A percentile compares a stretch with the other conserved stretches of the same genome.
These are phyloP conservation scores for Pseudopodoces humilis DNA, from an alignment of 2,113 vertebrate species.

Conservation along the genomic window DNA sequence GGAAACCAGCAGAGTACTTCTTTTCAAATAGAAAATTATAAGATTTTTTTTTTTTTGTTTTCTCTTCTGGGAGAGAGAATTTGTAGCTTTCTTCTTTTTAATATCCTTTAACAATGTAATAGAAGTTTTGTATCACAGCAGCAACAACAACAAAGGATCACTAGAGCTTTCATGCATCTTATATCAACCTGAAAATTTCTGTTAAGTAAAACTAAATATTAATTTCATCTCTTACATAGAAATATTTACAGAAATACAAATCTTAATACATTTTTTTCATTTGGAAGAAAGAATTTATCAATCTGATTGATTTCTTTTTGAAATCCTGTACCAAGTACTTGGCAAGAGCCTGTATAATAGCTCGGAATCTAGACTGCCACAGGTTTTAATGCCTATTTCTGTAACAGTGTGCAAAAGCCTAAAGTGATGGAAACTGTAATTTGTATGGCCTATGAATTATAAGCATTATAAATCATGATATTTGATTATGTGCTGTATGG, in stretches of 20 bases:
- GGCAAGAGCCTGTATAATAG: not conserved
- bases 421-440: not conserved
- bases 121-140: not conserved
- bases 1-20: not conserved
- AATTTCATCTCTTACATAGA: not conserved
- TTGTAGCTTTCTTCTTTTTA: not conserved
- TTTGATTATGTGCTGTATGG: not conserved
- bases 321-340: not conserved
- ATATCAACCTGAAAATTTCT: not conserved
- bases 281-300: not conserved
- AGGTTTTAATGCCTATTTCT: slow-evolving; percentile 17
- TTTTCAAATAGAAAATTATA: not conserved
- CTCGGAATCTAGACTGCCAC: not conserved
- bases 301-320: not conserved
- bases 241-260: not conserved
- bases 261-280: not conserved
- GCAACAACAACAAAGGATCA: not conserved
- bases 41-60: not conserved
- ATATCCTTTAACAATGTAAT: not conserved
- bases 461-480: not conserved
- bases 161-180: not conserved
- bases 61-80: not conserved
- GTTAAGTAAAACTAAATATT: not conserved
- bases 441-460: not conserved
- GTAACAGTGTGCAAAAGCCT: not conserved